Percentiles rank a stretch among this genome's conserved stretches.
These are phyloP conservation scores for Dicyrtomina minuta DNA, from an alignment of 2,888 invertebrate species.

Conservation along the genomic window DNA sequence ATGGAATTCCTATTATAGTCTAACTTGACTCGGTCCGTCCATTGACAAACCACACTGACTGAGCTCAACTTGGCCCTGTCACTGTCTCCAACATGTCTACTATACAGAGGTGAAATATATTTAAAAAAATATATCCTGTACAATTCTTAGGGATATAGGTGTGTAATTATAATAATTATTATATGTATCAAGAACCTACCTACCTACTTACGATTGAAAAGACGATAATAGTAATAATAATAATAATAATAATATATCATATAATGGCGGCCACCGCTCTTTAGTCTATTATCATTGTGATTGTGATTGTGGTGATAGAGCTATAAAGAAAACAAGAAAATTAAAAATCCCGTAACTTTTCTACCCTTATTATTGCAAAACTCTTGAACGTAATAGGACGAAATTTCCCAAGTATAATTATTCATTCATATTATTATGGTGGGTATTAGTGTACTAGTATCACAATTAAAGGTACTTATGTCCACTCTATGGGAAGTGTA, in stretches of 20 bases:
- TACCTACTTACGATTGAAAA: background rate
- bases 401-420: too few species aligned
- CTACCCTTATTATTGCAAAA: background rate
- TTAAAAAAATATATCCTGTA: background rate
- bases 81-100: too few species aligned
- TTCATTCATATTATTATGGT: too few species aligned
- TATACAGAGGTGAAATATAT: too few species aligned
- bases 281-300: background rate
- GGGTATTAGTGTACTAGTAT: too few species aligned
- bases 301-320: background rate
- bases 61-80: too few species aligned
- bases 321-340: constrained; percentile 23
- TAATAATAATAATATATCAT: background rate
- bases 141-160: background rate
- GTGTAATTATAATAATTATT: background rate
- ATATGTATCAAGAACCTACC: background rate
- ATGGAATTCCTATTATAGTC: too few species aligned
- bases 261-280: background rate
- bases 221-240: background rate
- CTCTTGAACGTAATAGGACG: background rate
- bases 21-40: too few species aligned
- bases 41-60: too few species aligned
- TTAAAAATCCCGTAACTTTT: constrained; percentile 9
- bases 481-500: too few species aligned
- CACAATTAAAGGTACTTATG: too few species aligned